Conservation (phyloP, 2,797 vertebrate genomes). For the Sebastes itinus region DNA sequence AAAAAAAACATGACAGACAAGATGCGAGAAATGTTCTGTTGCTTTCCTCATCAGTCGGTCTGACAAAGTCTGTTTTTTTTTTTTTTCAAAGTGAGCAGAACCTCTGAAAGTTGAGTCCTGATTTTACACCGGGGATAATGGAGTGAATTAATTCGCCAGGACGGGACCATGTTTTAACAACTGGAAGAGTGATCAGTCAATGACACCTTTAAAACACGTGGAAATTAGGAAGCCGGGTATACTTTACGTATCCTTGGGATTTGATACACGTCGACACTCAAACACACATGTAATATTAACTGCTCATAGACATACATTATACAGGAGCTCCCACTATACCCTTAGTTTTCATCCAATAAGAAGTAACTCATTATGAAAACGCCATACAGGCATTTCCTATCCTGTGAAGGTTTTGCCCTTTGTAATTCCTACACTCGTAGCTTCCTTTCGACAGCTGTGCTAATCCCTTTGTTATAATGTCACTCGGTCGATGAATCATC, state of each 20-base stretch:
- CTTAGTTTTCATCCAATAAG: neutral
- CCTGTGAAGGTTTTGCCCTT: slow-evolving; percentile 7
- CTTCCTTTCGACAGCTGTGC: slow-evolving; percentile 16
- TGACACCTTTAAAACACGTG: slow-evolving; percentile 61
- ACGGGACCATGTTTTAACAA: slow-evolving; percentile 72
- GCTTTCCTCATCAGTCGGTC: slow-evolving; percentile 51
- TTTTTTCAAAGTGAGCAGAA: slow-evolving; percentile 21
- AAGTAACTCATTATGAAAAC: slow-evolving; percentile 1
- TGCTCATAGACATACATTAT: neutral
- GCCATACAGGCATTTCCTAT: neutral
- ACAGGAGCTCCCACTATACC: neutral
- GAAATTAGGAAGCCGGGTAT: slow-evolving; percentile 63
- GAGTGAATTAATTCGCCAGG: slow-evolving; percentile 69
- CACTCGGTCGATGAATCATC: slow-evolving; percentile 24
- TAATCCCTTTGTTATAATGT: slow-evolving; percentile 53
- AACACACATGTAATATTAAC: slow-evolving; percentile 3
- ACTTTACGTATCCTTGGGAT: slow-evolving; percentile 19
- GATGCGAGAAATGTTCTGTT: slow-evolving; percentile 61
- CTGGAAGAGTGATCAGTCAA: slow-evolving; percentile 73
- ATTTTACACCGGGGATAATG: slow-evolving; percentile 58
- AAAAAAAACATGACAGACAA: slow-evolving; percentile 52
- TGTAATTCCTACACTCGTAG: slow-evolving; percentile 33
- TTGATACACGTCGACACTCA: slow-evolving; percentile 23
- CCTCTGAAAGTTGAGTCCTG: slow-evolving; percentile 49
- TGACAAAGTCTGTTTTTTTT: slow-evolving; percentile 18